Evolutionary conservation across 2,888 invertebrate species (phyloP).

Genomic region (Eristalinus sepulchralis): DNA sequence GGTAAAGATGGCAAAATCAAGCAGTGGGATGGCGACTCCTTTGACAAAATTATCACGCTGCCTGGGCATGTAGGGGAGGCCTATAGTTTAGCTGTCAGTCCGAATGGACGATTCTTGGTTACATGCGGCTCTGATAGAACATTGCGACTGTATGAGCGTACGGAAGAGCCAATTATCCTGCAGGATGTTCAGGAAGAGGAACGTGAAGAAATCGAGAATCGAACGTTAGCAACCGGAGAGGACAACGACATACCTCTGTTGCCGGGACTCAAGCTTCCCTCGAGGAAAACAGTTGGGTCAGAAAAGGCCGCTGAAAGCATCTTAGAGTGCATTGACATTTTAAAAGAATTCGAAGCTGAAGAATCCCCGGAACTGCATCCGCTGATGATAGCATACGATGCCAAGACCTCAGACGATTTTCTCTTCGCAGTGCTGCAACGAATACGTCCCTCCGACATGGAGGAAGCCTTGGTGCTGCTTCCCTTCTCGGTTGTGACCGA

Average conservation of each 20-base stretch:
- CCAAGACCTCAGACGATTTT: conserved; percentile 88
- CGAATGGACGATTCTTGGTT: conserved; percentile 89
- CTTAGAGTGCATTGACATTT: conserved; percentile 93
- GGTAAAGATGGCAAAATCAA: conserved; percentile 97
- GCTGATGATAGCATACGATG: conserved; percentile 91
- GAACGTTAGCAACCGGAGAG: conserved; percentile 87
- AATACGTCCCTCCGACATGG: conserved; percentile 93
- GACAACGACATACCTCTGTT: conserved; percentile 86
- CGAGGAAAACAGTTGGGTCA: conserved; percentile 85
- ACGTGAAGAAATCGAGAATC: conserved; percentile 88
- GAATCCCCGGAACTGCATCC: conserved; percentile 84
- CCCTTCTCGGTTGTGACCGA: conserved; percentile 92
- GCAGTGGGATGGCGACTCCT: conserved; percentile 98
- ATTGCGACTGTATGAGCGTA: conserved; percentile 91
- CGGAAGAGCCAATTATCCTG: conserved; percentile 94
- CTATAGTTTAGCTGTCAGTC: conserved; percentile 88
- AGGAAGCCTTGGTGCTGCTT: conserved; percentile 92
- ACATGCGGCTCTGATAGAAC: conserved; percentile 94
- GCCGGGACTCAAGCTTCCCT: conserved; percentile 90
- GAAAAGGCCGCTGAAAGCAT: conserved; percentile 90
- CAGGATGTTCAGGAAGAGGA: conserved; percentile 94
- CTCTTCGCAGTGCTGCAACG: conserved; percentile 89
- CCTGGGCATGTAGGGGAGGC: conserved; percentile 93
- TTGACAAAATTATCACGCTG: conserved; percentile 93
- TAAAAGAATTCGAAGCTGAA: conserved; percentile 83